Evolutionary conservation across 2,888 invertebrate genomes (phyloP), one percentile per base, ranked within the genome.

Genomic region (Phortica okadai): DNA sequence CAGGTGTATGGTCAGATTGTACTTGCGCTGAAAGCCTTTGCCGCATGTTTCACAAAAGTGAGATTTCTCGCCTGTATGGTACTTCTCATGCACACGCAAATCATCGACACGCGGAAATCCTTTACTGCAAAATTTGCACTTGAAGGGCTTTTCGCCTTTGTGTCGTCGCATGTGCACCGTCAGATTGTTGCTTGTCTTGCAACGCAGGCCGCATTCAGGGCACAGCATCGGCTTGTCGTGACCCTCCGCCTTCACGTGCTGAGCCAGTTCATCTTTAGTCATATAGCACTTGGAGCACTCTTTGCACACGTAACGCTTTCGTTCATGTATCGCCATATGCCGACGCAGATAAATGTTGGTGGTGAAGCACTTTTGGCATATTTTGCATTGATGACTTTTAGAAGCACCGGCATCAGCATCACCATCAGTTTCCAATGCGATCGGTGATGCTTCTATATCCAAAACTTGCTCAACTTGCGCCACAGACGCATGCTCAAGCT

Each of bases 51-150:
- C 87, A 76, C 93, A 93, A 16, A 93, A 89, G 87, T 93, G 93
- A 0, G 92, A 92, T 78, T 93, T 93, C 79, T 93, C 93, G 6
- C 93, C 93, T 1, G 93, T 90, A 70, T 90, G 90, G 59, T 92
- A 93, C 82, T 92, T 89, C 83, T 93, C 93, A 78, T 93, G 93
- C 1, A 93, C 92, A 14, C 92, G 92, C 73, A 93, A 86, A 86
- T 93, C 93, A 1, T 93, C 93, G 0, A 92, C 91, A 56, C 93
- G 87, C 0, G 92, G 92, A 83, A 93, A 93, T 75, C 89, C 93
- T 88, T 93, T 93, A 21, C 91, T 92, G 78, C 93, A 93, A 83
- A 90, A 93, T 87, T 92, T 92, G 82, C 93, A 93, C 82, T 93
- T 93, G 81, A 92, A 93, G 0, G 93, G 93, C 79, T 93, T 93